These are phyloP conservation scores for Rhyacophila evoluta DNA, from an alignment of 2,888 invertebrate genomes.

Conservation along the genomic window DNA sequence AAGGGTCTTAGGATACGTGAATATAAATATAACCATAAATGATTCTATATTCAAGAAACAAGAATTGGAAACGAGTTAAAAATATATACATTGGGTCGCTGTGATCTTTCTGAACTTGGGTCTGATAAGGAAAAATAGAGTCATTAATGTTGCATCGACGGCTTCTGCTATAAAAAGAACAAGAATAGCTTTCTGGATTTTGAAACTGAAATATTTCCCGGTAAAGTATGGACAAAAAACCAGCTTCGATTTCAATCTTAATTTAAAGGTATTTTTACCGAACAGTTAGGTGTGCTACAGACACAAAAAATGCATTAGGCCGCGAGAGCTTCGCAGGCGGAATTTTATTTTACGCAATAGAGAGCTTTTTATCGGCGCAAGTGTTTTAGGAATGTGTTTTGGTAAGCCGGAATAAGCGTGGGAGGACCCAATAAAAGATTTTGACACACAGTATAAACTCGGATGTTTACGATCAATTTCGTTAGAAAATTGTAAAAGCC, in stretches of 20 bases:
- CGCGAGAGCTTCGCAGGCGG: background rate
- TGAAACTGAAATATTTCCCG: background rate
- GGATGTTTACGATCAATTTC: slow-evolving; percentile 34
- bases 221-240: background rate
- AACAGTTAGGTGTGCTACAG: background rate
- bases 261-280: background rate
- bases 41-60: no score
- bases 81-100: no score
- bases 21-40: no score
- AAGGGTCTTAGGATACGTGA: no score
- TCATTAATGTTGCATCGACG: background rate
- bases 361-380: slow-evolving; percentile 1
- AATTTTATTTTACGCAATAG: slow-evolving; percentile 6
- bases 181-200: background rate
- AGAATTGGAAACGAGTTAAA: no score
- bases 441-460: slow-evolving; percentile 29
- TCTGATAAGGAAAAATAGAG: background rate
- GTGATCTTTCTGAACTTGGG: background rate
- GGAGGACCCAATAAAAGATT: slow-evolving; percentile 34
- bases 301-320: slow-evolving; percentile 28
- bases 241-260: slow-evolving; percentile 2
- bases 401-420: background rate
- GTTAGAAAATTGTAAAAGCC: background rate
- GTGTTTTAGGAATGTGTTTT: slow-evolving; percentile 2
- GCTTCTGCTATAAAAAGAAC: background rate